Base-by-base conservation (phyloP, 2,113 vertebrate genomes). In the Dicerorhinus sumatrensis region DNA sequence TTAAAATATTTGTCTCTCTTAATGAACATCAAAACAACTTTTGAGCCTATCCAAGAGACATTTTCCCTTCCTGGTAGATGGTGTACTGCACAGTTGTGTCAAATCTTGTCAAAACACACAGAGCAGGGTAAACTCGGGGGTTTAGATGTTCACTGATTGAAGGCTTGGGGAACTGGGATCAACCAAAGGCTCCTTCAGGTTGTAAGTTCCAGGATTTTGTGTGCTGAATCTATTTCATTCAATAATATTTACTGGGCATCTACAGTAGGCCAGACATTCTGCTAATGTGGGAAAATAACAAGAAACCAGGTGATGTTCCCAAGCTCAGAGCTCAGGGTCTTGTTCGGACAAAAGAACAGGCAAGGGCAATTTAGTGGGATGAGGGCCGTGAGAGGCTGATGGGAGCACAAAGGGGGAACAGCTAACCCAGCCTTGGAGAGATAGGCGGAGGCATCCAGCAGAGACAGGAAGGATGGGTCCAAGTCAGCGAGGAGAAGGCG, bases 201-300 rank as follows among this genome's bases (percentile, higher is more conserved):
- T 21, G 0, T 23, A 10, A 36, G 18, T 62, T 17, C 2, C 7
- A 25, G 81, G 27, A 6, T 29, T 54, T 3, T 58, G 67, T 83
- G 12, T 39, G 17, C 31, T n/a, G 27, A 75, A 14, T 42, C 17
- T 8, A 51, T 6, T 63, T 42, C 2, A 9, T 31, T 46, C 39
- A 42, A 60, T 7, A 10, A 1, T 17, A 69, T 20, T 67, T 60
- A 21, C 1, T 21, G 27, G n/a, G 3, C 5, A 16, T 12, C 46
- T 4, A 29, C 27, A 29, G 42, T 21, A 9, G 6, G 3, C 20
- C 31, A 58, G 25, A 3, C 11, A 6, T 58, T 20, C 18, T 23
- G 8, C 17, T 29, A 4, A 23, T 4, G 1, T 0, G 5, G 16
- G 12, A 25, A 1, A 4, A 2, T 2, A 25, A 1, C 7, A 9